These are phyloP conservation scores for Trachythela sp. DNA, from an alignment of 64 coral and sea anemone genomes.

Conservation along the genomic window DNA sequence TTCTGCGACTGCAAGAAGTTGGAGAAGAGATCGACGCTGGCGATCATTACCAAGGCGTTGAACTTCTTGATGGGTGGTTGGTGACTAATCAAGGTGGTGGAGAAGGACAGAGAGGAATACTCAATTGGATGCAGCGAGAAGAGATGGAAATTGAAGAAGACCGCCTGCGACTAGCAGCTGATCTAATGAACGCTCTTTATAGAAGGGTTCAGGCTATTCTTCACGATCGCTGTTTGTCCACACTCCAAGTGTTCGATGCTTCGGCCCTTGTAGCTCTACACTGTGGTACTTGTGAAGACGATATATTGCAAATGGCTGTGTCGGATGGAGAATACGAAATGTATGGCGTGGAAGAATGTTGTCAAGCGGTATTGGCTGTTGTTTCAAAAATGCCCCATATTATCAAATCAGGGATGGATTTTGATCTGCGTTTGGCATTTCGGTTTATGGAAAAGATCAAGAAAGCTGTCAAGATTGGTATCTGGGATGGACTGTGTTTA, in stretches of 20 bases:
- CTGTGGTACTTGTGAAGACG: neutral
- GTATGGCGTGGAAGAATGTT: neutral
- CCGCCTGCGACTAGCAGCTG: neutral
- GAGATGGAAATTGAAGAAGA: neutral
- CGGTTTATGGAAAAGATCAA: neutral
- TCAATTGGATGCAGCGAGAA: neutral
- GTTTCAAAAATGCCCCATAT: neutral
- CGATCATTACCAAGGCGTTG: conserved; percentile 2
- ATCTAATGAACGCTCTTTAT: neutral
- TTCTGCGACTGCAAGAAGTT: neutral
- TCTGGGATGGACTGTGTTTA: neutral
- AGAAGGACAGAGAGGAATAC: neutral
- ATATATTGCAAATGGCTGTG: neutral
- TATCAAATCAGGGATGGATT: neutral
- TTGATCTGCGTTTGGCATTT: neutral
- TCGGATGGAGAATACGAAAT: conserved; percentile 4
- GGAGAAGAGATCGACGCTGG: neutral
- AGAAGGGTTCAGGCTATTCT: neutral
- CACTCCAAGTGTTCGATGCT: neutral
- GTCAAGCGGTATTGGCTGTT: neutral
- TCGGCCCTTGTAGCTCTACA: neutral
- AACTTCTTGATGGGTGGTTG: neutral
- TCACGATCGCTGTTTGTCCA: neutral
- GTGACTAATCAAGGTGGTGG: conserved; percentile 2
- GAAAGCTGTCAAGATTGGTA: neutral